A percentile compares a stretch with the other conserved stretches of the same genome.
These are phyloP conservation scores for Drosophila orena DNA, from an alignment of 1,140 invertebrate species.

Conservation along the genomic window DNA sequence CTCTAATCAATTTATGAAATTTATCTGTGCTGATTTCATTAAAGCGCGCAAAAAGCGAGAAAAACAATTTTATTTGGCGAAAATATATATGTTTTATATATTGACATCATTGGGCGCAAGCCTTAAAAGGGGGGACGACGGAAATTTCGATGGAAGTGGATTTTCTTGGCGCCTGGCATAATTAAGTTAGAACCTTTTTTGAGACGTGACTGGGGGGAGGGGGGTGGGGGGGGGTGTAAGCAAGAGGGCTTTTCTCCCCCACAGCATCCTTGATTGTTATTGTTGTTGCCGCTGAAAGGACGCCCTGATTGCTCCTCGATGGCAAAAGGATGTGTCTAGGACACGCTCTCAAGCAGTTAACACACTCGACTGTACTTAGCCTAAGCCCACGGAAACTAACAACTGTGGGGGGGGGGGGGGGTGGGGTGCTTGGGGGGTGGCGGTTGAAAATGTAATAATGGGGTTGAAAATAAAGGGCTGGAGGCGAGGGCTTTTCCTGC, in stretches of 20 bases:
- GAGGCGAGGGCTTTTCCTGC: neutral
- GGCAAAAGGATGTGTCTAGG: slow-evolving; percentile 48
- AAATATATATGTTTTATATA: slow-evolving; percentile 12
- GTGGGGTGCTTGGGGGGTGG: neutral
- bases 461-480: neutral
- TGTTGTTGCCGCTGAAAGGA: slow-evolving; percentile 38
- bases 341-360: slow-evolving; percentile 45
- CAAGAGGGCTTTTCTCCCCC: neutral
- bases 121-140: neutral
- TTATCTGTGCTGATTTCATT: slow-evolving; percentile 76
- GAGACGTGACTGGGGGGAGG: slow-evolving; percentile 33
- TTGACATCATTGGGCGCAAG: slow-evolving; percentile 8
- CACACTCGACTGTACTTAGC: slow-evolving; percentile 45
- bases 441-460: neutral
- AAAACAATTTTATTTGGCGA: slow-evolving; percentile 31
- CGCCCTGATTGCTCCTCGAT: slow-evolving; percentile 45
- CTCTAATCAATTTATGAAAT: slow-evolving; percentile 80
- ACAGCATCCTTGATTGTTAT: slow-evolving; percentile 18
- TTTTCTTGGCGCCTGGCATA: slow-evolving; percentile 60
- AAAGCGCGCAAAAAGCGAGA: slow-evolving; percentile 63
- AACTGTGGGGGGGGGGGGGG: neutral
- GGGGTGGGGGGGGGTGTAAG: no score
- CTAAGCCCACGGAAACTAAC: slow-evolving; percentile 41
- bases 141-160: slow-evolving; percentile 23
- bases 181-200: slow-evolving; percentile 77